Evolutionary conservation across 2,113 vertebrate species (phyloP), one percentile per base, ranked within the genome.

Genomic region (Lonchura striata): DNA sequence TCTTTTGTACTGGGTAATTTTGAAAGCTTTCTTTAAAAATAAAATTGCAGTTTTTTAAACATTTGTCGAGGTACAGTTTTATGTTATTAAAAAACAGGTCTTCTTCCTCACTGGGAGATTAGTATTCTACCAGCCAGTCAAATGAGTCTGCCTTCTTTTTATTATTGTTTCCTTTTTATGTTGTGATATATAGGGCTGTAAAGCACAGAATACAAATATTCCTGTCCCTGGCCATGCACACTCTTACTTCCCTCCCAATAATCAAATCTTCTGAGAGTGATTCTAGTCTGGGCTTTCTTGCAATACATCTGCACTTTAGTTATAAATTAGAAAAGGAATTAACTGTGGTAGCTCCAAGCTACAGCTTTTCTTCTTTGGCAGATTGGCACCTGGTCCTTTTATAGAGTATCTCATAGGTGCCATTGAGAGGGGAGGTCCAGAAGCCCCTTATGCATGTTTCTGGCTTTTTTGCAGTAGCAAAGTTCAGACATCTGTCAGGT

Each of bases 401-500:
- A 94, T 28, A 46, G 49, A 82, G 27, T 13, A 75, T 33, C 82
- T 86, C 71, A 50, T 9, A 81, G 79, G 47, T 92, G 52, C 56
- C 71, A 44, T 60, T 81, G 42, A 83, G 31, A 85, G 24, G 13
- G 24, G 22, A 54, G 24, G 41, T 74, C 46, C 75, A 83, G 33
- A 80, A 86, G 42, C 23, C 64, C 44, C n/a, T 59, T 56, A 74
- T 22, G 16, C 16, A 15, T 47, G 22, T 81, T 81, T 74, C 60
- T 81, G 31, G 18, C n/a, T 92, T 88, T 75, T 88, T 49, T 83
- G 76, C 33, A 28, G 37, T 10, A 83, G 7, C 24, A 80, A 92
- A 39, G 49, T 82, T 94, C 85, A 88, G 50, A 54, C 90, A 94
- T 72, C 85, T 86, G 76, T 50, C 79, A 93, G 79, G 50, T 80